Evolutionary conservation across 2,797 vertebrate genomes (phyloP), one percentile per base, ranked within the genome.

Genomic region (Gila robusta): DNA sequence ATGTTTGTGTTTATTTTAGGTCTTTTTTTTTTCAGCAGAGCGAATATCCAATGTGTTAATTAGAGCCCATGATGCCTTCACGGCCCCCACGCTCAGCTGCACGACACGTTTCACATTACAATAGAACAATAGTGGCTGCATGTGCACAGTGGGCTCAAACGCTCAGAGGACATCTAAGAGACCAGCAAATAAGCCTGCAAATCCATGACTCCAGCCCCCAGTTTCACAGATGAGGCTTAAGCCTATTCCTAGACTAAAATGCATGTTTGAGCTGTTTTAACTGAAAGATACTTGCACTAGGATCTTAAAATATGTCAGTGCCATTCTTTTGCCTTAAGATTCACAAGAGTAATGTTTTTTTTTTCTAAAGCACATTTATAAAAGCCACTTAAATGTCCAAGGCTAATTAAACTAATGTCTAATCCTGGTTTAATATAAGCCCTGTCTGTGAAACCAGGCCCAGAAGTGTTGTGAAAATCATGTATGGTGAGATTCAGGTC

Each of bases 161-260:
- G 16, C 70, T 83, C 56, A 4, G 37, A 41, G 69, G 37, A 59
- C 52, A 72, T 71, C 35, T 59, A 54, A 59, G 80, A 74, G 39
- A 64, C 23, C 72, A 49, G 44, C 59, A 76, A 52, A 83, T 83
- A 76, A 67, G 82, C 72, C 73, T 39, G 82, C 41, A 66, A 76
- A 66, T 76, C 82, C 71, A 19, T 49, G 54, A 64, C 39, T 37
- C 12, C 2, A 67, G 28, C 56, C 12, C 6, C 4, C 56, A 23
- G 56, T n/a, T 11, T 59, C 23, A 59, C 23, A 59, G 56, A 59
- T 1, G 1, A 59, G 56, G 9, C 23, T 11, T 59, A 59, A 59
- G 56, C 9, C 23, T n/a, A 59, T 10, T 59, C 56, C 23, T 11
- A 56, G 1, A 56, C 54, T 56, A 56, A 23, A 56, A 23, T 56